phyloP scores from a whole-genome alignment of 2,113 vertebrate genomes.

The Maccullochella peelii region DNA sequence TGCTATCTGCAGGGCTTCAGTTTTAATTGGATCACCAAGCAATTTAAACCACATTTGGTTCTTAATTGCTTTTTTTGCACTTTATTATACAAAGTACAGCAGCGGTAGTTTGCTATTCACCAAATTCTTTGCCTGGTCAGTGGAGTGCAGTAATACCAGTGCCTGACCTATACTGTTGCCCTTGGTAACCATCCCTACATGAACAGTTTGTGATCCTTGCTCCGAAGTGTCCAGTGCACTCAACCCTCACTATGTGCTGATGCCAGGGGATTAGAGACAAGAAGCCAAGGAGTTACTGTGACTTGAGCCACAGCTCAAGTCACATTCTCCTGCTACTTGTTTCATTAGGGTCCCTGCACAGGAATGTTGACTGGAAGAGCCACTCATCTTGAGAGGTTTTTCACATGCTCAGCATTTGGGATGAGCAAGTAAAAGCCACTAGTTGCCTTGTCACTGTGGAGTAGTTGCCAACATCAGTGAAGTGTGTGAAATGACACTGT shows the following conservation, averaged over 20 bases:
- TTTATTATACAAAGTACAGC: constrained; percentile 66
- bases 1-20: constrained; percentile 78
- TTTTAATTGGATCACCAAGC: constrained; percentile 82
- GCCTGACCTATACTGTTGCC: constrained; percentile 61
- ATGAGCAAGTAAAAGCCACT: constrained; percentile 17
- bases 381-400: constrained; percentile 20
- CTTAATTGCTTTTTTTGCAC: constrained; percentile 78
- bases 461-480: neutral
- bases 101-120: constrained; percentile 42
- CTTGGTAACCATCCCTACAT: constrained; percentile 58
- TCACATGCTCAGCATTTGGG: constrained; percentile 13
- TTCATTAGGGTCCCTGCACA: constrained; percentile 31
- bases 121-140: constrained; percentile 38
- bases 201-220: constrained; percentile 58
- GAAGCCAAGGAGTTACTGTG: constrained; percentile 22
- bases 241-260: constrained; percentile 42
- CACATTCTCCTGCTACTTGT: constrained; percentile 23
- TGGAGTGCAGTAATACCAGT: neutral
- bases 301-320: constrained; percentile 35
- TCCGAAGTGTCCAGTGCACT: constrained; percentile 56
- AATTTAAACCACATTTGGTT: constrained; percentile 79
- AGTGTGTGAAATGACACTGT: constrained; percentile 16
- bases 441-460: constrained; percentile 2
- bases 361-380: constrained; percentile 28
- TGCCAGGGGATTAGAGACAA: constrained; percentile 52